Conservation (phyloP, 2,888 invertebrate genomes). For the Drosophila quinaria region DNA sequence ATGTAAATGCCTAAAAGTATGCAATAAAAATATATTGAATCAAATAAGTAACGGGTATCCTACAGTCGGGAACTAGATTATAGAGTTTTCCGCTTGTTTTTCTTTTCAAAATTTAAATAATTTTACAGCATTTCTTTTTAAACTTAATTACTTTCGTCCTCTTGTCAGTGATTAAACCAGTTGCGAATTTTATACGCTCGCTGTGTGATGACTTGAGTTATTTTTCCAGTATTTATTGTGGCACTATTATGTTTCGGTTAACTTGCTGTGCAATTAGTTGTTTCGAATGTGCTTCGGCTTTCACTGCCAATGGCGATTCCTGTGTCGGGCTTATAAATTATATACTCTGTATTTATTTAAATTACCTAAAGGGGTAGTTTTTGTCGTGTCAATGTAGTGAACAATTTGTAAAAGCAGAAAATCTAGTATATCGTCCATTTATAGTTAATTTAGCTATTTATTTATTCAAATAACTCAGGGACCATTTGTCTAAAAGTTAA, state of each 20-base stretch:
- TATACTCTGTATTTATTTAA: slow-evolving; percentile 12
- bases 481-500: not conserved
- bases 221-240: slow-evolving; percentile 2
- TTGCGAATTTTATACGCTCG: slow-evolving; percentile 26
- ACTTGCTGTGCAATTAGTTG: not conserved
- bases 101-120: not conserved
- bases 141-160: not conserved
- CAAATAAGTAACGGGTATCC: no score
- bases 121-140: not conserved
- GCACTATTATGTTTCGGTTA: no score
- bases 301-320: slow-evolving; percentile 34
- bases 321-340: slow-evolving; percentile 13
- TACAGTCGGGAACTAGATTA: no score
- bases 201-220: slow-evolving; percentile 8
- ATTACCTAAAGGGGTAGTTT: not conserved
- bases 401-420: not conserved
- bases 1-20: no score
- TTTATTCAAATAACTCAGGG: not conserved
- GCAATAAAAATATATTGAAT: no score
- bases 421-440: no score
- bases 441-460: no score
- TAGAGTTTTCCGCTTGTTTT: no score
- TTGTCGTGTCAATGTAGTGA: not conserved
- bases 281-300: slow-evolving; percentile 20
- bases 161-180: slow-evolving; percentile 1